Conservation (phyloP, 1,140 invertebrate species). For the Platyura marginata region DNA sequence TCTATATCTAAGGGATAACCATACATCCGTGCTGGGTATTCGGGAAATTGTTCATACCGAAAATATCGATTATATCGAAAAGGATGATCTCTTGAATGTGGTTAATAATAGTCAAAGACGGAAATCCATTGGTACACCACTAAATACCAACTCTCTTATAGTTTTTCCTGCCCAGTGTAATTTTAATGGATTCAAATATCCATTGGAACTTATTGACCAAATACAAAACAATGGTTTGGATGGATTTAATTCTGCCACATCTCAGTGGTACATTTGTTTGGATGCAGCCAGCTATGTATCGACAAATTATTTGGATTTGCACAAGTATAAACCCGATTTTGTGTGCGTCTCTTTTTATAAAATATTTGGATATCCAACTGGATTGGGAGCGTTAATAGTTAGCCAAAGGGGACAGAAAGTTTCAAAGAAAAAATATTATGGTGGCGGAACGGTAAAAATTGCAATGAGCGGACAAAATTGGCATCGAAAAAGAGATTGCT, state of each 20-base stretch:
- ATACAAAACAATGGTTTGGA: constrained; percentile 43
- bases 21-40: constrained; percentile 89
- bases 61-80: constrained; percentile 30
- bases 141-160: constrained; percentile 43
- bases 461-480: constrained; percentile 47
- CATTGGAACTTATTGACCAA: constrained; percentile 48
- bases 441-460: constrained; percentile 80
- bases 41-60: constrained; percentile 39
- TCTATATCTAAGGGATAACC: constrained; percentile 76
- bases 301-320: constrained; percentile 64
- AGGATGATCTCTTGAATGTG: constrained; percentile 27
- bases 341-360: constrained; percentile 91
- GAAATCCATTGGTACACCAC: not conserved
- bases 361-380: constrained; percentile 94
- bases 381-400: constrained; percentile 73
- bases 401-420: constrained; percentile 40
- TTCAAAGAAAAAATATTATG: constrained; percentile 66
- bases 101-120: not conserved
- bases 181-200: constrained; percentile 83
- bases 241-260: constrained; percentile 15
- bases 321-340: constrained; percentile 62
- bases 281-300: constrained; percentile 72
- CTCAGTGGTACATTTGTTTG: constrained; percentile 61
- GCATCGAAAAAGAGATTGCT: constrained; percentile 40
- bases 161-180: constrained; percentile 87